Evolutionary conservation across 1,140 invertebrate genomes (phyloP).

Genomic region (Cepaea nemoralis): DNA sequence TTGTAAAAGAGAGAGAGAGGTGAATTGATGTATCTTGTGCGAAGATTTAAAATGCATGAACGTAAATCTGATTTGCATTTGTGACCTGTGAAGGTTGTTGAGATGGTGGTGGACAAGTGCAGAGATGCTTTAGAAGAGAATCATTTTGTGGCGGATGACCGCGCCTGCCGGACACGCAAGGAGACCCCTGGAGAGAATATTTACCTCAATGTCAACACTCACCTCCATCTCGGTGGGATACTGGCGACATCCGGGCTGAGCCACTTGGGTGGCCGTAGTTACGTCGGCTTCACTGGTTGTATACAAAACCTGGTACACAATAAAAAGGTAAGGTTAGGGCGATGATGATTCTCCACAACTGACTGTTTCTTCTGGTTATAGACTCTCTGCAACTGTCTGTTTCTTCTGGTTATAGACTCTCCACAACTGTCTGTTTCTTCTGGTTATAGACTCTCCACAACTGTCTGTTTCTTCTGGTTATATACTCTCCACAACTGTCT

Average conservation of each 20-base stretch:
- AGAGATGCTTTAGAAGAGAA: slow-evolving; percentile 87
- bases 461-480: too few species aligned
- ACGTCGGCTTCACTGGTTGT: slow-evolving; percentile 87
- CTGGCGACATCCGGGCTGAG: slow-evolving; percentile 90
- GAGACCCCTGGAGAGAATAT: slow-evolving; percentile 94
- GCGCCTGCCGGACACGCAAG: slow-evolving; percentile 88
- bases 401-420: too few species aligned
- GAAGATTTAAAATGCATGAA: too few species aligned
- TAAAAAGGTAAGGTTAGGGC: slow-evolving; percentile 86
- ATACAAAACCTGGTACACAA: slow-evolving; percentile 95
- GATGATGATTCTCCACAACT: too few species aligned
- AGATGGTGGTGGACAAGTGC: slow-evolving; percentile 91
- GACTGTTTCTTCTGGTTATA: too few species aligned
- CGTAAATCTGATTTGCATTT: too few species aligned
- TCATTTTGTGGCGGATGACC: slow-evolving; percentile 78
- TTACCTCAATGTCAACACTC: slow-evolving; percentile 95
- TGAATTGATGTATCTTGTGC: too few species aligned
- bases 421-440: too few species aligned
- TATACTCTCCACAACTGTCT: too few species aligned
- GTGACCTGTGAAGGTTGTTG: slow-evolving; percentile 52
- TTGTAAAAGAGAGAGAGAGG: too few species aligned
- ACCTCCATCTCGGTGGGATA: slow-evolving; percentile 90
- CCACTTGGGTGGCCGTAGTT: slow-evolving; percentile 63
- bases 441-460: too few species aligned
- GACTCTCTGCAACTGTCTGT: too few species aligned